Conservation (phyloP, 30 jellyfish, hydroid and myxozoan species). For the Hydractinia echinata region DNA sequence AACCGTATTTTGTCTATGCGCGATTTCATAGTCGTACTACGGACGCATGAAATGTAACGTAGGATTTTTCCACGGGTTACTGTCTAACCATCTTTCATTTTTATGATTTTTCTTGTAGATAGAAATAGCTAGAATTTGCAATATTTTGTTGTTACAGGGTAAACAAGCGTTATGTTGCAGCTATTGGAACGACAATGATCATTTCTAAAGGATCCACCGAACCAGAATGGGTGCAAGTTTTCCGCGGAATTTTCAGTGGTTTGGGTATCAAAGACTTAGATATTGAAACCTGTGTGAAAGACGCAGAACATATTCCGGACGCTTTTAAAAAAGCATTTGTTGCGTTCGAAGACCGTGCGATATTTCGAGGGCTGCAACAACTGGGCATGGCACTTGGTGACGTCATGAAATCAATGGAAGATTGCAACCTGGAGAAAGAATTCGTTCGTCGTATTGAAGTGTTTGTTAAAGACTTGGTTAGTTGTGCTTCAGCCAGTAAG, state of each 20-base stretch:
- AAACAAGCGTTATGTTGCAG: conserved; percentile 71
- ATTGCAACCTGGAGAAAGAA: conserved; percentile 52
- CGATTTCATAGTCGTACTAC: too few relatives aligned
- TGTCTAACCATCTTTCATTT: neutral
- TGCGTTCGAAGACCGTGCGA: conserved; percentile 75
- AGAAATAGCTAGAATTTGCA: neutral
- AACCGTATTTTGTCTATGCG: too few relatives aligned
- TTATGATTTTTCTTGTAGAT: neutral
- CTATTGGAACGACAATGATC: conserved; percentile 47
- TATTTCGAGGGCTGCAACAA: conserved; percentile 67
- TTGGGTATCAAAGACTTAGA: conserved; percentile 50
- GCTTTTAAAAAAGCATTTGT: conserved; percentile 60
- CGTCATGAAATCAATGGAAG: conserved; percentile 37
- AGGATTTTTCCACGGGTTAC: neutral
- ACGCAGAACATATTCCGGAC: conserved; percentile 55
- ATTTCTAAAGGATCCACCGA: conserved; percentile 70
- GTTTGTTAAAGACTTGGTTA: conserved; percentile 59
- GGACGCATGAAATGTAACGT: neutral
- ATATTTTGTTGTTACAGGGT: conserved; percentile 39
- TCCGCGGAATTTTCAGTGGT: conserved; percentile 91
- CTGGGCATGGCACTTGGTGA: conserved; percentile 71
- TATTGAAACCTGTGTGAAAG: conserved; percentile 82
- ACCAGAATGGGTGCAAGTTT: conserved; percentile 86
- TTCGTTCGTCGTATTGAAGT: conserved; percentile 43
- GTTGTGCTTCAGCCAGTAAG: conserved; percentile 61